Evolutionary conservation across 2,888 invertebrate species (phyloP).

Genomic region (Drosophila stalkeri): DNA sequence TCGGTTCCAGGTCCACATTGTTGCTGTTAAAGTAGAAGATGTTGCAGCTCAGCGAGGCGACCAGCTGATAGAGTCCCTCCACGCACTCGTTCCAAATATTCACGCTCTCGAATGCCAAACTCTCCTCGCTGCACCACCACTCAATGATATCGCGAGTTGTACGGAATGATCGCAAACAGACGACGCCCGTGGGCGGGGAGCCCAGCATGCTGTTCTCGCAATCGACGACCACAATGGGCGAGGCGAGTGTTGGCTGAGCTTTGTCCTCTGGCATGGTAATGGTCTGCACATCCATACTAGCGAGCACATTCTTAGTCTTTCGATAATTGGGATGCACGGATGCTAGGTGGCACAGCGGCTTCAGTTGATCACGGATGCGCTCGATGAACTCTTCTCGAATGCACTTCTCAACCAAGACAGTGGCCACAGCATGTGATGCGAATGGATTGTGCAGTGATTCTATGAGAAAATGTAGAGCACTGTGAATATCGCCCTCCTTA

Average conservation of each 20-base stretch:
- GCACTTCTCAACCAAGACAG: slow-evolving; percentile 51
- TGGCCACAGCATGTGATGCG: slow-evolving; percentile 23
- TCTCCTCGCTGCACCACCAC: slow-evolving; percentile 24
- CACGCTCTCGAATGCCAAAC: slow-evolving; percentile 7
- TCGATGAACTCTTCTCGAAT: slow-evolving; percentile 35
- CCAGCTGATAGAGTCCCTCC: slow-evolving; percentile 49
- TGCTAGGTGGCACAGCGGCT: not conserved
- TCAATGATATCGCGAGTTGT: slow-evolving; percentile 27
- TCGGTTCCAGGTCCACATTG: slow-evolving; percentile 45
- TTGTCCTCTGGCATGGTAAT: not conserved
- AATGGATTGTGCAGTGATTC: slow-evolving; percentile 52
- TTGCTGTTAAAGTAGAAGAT: slow-evolving; percentile 54
- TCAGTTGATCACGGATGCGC: slow-evolving; percentile 26
- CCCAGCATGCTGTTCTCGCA: slow-evolving; percentile 32
- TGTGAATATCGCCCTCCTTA: slow-evolving; percentile 49
- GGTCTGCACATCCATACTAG: not conserved
- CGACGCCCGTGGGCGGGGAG: slow-evolving; percentile 33
- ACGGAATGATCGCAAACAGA: slow-evolving; percentile 48
- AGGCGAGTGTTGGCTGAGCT: not conserved
- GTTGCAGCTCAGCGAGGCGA: slow-evolving; percentile 22
- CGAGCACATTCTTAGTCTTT: not conserved
- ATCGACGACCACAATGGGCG: slow-evolving; percentile 38
- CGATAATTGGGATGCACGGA: slow-evolving; percentile 27
- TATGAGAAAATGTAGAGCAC: slow-evolving; percentile 48
- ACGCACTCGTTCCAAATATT: slow-evolving; percentile 56